Evolutionary conservation across 1,140 invertebrate species (phyloP).

Genomic region (Phenacoccus solenopsis): DNA sequence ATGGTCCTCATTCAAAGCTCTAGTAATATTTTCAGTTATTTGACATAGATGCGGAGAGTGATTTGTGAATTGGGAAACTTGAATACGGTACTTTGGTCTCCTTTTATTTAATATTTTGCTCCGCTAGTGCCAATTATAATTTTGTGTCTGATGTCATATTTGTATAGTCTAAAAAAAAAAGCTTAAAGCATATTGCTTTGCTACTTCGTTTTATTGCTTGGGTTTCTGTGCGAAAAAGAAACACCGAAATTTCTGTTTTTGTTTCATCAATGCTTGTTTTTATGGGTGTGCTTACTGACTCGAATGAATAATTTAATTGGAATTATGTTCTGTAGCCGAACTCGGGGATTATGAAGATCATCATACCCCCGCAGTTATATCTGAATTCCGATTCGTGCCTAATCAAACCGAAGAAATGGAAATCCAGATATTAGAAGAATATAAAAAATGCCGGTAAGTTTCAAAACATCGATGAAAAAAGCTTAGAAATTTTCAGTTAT

Average conservation of each 20-base stretch:
- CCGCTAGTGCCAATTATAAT: background rate
- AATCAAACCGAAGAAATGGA: slow-evolving; percentile 90
- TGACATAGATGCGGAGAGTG: background rate
- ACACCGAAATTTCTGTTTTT: background rate
- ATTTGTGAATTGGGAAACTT: background rate
- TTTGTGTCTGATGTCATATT: background rate
- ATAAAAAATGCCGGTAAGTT: slow-evolving; percentile 60
- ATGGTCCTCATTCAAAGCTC: background rate
- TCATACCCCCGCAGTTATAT: slow-evolving; percentile 89
- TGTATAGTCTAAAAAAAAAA: background rate
- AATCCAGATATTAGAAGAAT: slow-evolving; percentile 78
- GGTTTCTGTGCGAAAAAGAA: background rate
- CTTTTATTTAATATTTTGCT: background rate
- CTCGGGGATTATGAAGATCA: slow-evolving; percentile 82
- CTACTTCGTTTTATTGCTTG: background rate
- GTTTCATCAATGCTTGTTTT: background rate
- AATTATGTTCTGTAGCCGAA: slow-evolving; percentile 57
- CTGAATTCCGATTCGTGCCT: slow-evolving; percentile 92
- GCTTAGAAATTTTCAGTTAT: background rate
- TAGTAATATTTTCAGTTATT: background rate
- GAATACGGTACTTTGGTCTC: background rate
- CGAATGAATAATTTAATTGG: background rate
- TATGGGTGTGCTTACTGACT: background rate
- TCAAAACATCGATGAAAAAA: too few relatives aligned
- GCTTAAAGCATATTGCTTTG: background rate